A percentile compares a stretch with the other conserved stretches of the same genome.
Conservation (phyloP, 1,140 invertebrate species). For the Drosophila ananassae region DNA sequence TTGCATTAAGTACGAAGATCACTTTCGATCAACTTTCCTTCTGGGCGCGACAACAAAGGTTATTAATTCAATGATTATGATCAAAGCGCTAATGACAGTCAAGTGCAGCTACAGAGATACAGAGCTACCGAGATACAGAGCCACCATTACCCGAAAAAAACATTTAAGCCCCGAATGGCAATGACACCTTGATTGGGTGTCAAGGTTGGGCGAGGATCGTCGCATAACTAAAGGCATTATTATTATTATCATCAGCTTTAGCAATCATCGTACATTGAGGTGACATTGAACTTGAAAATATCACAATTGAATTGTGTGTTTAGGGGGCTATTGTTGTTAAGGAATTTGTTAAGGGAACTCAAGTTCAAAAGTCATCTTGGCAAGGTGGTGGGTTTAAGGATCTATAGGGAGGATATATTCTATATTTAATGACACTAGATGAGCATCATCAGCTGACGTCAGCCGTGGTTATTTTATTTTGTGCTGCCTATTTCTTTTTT, state of each 20-base stretch:
- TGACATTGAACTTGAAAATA: conserved; percentile 77
- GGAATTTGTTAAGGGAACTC: not conserved
- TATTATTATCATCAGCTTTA: conserved; percentile 44
- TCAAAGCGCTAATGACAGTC: conserved; percentile 74
- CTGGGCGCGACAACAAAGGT: conserved; percentile 44
- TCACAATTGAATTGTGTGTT: conserved; percentile 29
- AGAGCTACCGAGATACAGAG: not conserved
- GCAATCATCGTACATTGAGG: conserved; percentile 55
- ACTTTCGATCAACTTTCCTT: conserved; percentile 44
- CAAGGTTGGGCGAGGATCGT: conserved; percentile 62
- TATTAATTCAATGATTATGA: conserved; percentile 82
- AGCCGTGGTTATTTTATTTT: conserved; percentile 31
- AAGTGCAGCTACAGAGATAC: conserved; percentile 53
- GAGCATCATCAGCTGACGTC: conserved; percentile 50
- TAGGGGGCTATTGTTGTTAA: conserved; percentile 19
- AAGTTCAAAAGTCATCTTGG: not conserved
- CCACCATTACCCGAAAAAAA: conserved; percentile 12
- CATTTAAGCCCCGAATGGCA: conserved; percentile 44
- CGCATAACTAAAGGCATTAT: conserved; percentile 58
- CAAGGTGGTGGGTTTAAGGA: too few species aligned
- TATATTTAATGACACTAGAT: too few species aligned
- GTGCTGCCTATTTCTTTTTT: conserved; percentile 15
- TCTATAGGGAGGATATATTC: too few species aligned
- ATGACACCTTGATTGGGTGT: conserved; percentile 80
- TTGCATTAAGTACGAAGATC: conserved; percentile 56